These are phyloP conservation scores for Oncorhynchus mykiss DNA, from an alignment of 2,113 vertebrate genomes.

Conservation along the genomic window DNA sequence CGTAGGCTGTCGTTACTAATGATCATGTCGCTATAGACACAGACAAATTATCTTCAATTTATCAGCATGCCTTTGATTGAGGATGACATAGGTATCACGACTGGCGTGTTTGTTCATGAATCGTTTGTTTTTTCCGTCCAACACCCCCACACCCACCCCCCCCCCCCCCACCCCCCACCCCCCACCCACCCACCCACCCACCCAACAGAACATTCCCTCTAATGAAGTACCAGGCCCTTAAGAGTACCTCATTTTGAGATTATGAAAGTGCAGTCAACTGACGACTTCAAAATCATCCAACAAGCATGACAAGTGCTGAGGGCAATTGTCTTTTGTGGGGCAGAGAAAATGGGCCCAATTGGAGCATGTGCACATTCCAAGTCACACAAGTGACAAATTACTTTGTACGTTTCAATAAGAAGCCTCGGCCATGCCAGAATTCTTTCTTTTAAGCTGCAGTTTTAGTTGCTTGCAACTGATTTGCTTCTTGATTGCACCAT, in stretches of 20 bases:
- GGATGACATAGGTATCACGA: conserved; percentile 75
- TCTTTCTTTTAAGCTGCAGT: neutral
- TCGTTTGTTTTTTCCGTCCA: conserved; percentile 52
- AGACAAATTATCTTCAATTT: conserved; percentile 78
- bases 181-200: neutral
- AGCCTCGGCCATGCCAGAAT: conserved; percentile 1
- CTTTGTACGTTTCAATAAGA: neutral
- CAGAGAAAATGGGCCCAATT: conserved; percentile 1
- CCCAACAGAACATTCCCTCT: conserved; percentile 33
- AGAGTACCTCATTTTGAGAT: conserved; percentile 29
- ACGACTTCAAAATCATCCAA: conserved; percentile 20
- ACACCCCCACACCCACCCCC: conserved; percentile 3
- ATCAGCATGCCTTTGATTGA: conserved; percentile 76
- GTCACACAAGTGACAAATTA: conserved; percentile 12
- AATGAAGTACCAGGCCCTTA: conserved; percentile 31
- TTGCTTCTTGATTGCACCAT: too few relatives aligned
- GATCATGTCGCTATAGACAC: conserved; percentile 70
- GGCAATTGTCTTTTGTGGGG: conserved; percentile 20
- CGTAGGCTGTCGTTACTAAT: conserved; percentile 77
- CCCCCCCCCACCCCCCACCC: too few relatives aligned
- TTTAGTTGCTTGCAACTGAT: too few relatives aligned
- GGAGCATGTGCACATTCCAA: conserved; percentile 28
- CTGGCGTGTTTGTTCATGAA: conserved; percentile 54
- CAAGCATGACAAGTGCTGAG: conserved; percentile 22
- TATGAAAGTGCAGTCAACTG: conserved; percentile 13